Evolutionary conservation across 2,797 vertebrate species (phyloP), one percentile per base, ranked within the genome.

Genomic region (Bovichtus diacanthus): DNA sequence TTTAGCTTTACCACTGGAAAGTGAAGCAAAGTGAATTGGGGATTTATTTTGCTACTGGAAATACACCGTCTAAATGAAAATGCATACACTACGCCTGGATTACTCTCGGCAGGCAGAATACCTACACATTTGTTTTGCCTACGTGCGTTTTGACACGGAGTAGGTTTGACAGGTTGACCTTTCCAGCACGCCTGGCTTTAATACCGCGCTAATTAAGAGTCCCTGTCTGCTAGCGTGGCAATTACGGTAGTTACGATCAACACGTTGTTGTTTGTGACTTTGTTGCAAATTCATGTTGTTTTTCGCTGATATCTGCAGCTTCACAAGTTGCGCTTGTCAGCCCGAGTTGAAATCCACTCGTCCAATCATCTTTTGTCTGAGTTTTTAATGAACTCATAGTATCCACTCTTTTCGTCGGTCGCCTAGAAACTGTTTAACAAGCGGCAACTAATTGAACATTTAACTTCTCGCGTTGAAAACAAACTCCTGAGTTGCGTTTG

Each of bases 161-260:
- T n/a, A 8, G 18, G 18, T 50, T 31, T 77, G 62, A 71, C 27
- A 58, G 51, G 19, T 39, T 78, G 73, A 67, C 29, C 50, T 80
- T 74, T 68, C 50, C 72, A 72, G 25, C 51, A 36, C 67, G 60
- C 34, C 36, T 59, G 46, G 65, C 34, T 83, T 73, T 58, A 63
- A 62, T 73, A 29, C 68, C 65, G 36, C 6, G 7, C 65, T 36
- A 46, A 78, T 75, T 55, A 68, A 78, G 38, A 78, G 53, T 78
- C 56, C 3, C 23, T 23, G 51, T 19, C 29, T 38, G 39, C 51
- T 46, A 47, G n/a, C 41, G 47, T 67, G 36, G 31, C 41, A 50
- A 74, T 85, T 61, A 61, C 82, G 43, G 18, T 34, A 3, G 8
- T 34, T 59, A 25, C 36, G 46, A 76, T 68, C 27, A 76, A 36